phyloP scores from a whole-genome alignment of 2,888 invertebrate genomes.

The Metalampra italica region DNA sequence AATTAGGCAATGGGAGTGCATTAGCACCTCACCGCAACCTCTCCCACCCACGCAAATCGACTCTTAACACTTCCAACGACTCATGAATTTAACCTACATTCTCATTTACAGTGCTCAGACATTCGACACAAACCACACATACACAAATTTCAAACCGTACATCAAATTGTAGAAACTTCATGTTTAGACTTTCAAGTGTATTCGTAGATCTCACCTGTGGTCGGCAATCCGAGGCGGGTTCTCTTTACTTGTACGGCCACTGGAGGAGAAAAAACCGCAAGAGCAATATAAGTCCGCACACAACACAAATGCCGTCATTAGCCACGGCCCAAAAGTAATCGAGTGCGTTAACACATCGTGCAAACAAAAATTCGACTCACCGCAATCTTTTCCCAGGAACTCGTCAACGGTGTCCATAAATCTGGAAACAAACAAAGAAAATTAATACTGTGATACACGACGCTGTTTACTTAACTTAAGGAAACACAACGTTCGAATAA shows the following conservation, averaged over 20 bases:
- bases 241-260: slow-evolving; percentile 40
- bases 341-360: slow-evolving; percentile 38
- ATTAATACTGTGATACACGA: slow-evolving; percentile 25
- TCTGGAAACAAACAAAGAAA: slow-evolving; percentile 56
- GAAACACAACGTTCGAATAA: slow-evolving; percentile 12
- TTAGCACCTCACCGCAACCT: slow-evolving; percentile 66
- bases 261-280: slow-evolving; percentile 49
- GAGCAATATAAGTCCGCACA: slow-evolving; percentile 35
- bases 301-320: slow-evolving; percentile 36
- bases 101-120: slow-evolving; percentile 29
- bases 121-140: slow-evolving; percentile 17
- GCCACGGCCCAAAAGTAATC: slow-evolving; percentile 42
- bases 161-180: slow-evolving; percentile 38
- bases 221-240: slow-evolving; percentile 33
- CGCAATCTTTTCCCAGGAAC: slow-evolving; percentile 52
- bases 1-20: slow-evolving; percentile 73
- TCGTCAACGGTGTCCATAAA: slow-evolving; percentile 62
- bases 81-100: slow-evolving; percentile 58
- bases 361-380: slow-evolving; percentile 60
- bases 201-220: slow-evolving; percentile 36
- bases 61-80: slow-evolving; percentile 35
- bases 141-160: slow-evolving; percentile 34
- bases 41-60: slow-evolving; percentile 61
- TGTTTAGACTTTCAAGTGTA: slow-evolving; percentile 41
- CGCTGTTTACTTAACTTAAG: slow-evolving; percentile 12